phyloP scores from a whole-genome alignment of 2,888 invertebrate genomes.

The Tridacna gigas region DNA sequence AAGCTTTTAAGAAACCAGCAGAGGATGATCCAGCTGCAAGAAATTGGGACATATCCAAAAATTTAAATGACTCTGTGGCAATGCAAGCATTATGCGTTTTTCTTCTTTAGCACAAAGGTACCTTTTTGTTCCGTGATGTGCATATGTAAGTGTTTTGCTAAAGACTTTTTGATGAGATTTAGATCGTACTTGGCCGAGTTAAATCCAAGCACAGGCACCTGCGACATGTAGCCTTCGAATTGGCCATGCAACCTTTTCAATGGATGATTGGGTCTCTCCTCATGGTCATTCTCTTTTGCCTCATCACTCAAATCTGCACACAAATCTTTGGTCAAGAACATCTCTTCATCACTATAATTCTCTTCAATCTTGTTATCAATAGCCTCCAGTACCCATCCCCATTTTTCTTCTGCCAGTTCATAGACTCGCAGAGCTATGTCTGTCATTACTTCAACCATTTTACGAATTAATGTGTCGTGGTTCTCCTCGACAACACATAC shows the following conservation, averaged over 20 bases:
- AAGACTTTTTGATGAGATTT: conserved; percentile 38
- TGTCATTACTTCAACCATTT: conserved; percentile 27
- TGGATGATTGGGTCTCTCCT: too few species aligned
- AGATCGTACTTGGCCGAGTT: conserved; percentile 45
- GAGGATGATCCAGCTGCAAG: conserved; percentile 53
- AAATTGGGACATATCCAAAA: too few species aligned
- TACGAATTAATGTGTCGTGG: conserved; percentile 14
- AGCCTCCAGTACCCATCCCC: neutral
- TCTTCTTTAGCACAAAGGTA: conserved; percentile 37
- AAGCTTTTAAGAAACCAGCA: conserved; percentile 55
- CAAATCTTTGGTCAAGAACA: conserved; percentile 6
- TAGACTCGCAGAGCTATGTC: neutral
- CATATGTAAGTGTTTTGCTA: conserved; percentile 29
- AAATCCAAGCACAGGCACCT: too few species aligned
- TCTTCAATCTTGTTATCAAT: conserved; percentile 11
- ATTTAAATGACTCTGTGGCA: conserved; percentile 42
- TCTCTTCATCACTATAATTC: conserved; percentile 7
- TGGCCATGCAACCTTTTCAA: too few species aligned
- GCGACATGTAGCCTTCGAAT: too few species aligned
- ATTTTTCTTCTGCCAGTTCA: too few species aligned
- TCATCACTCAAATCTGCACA: conserved; percentile 21
- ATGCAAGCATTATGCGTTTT: conserved; percentile 45
- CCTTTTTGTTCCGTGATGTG: conserved; percentile 35
- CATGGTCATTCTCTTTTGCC: too few species aligned
- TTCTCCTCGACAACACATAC: conserved; percentile 39